Evolutionary conservation across 2,113 vertebrate genomes (phyloP), one percentile per base, ranked within the genome.

Genomic region (Otus sunia): DNA sequence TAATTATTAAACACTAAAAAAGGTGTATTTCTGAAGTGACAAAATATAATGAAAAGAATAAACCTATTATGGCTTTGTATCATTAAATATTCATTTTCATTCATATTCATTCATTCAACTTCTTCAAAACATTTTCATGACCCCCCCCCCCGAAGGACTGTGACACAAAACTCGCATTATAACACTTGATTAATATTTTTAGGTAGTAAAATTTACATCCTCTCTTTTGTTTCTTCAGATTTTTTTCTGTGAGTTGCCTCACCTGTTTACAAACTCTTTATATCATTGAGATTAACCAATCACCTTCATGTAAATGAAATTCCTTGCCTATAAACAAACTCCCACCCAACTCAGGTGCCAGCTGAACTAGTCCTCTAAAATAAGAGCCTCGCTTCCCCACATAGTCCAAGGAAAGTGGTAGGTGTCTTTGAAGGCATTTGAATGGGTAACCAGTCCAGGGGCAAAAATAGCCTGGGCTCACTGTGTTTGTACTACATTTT

Each of bases 161-260:
- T 1, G 3, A 37, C 16, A 41, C 12, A 68, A 15, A 77, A 12
- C 11, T 74, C 1, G 0, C 14, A 34, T 15, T 56, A 2, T 41
- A 89, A 53, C 16, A 19, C 17, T 53, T 37, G 22, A 6, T n/a
- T 60, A 34, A 15, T 22, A 55, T 86, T 10, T 18, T 58, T 49
- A 15, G 14, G 10, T 30, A 69, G 14, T 11, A 34, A 79, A 66
- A 60, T 86, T 41, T 79, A 12, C 4, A 29, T 36, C 4, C 20
- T 78, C 11, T 49, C 27, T 82, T 73, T 27, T 67, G 17, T 58
- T 92, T 64, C 49, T 55, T n/a, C 14, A 43, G 21, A 20, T 49
- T 53, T 30, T 80, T 82, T 50, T 6, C 36, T 64, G 37, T 41
- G 17, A 59, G 3, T 53, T 8, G 39, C 37, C 11, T 32, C 3